A percentile compares a stretch with the other conserved stretches of the same genome.
Conservation (phyloP, 2,888 invertebrate species). For the Leuctra nigra region DNA sequence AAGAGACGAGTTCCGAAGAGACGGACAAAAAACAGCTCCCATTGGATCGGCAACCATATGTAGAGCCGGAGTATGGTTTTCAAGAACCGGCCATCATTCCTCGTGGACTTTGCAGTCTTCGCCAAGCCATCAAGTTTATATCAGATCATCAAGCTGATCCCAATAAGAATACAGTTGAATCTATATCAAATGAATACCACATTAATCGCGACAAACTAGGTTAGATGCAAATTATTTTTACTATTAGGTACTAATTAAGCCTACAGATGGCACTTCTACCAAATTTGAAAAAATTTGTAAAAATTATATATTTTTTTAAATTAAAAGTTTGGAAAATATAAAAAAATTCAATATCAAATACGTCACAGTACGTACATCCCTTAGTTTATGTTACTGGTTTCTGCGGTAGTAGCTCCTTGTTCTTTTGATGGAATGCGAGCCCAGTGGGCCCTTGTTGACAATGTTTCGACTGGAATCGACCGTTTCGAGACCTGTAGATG, state of each 20-base stretch:
- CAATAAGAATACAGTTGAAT: constrained; percentile 45
- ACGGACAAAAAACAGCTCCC: constrained; percentile 51
- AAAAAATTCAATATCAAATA: no score
- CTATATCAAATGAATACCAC: constrained; percentile 63
- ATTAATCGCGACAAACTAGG: constrained; percentile 46
- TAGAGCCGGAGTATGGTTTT: constrained; percentile 59
- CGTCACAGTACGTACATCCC: no score
- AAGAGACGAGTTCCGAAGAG: constrained; percentile 37
- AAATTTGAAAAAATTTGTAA: background rate
- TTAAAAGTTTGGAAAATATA: no score
- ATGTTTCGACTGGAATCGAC: no score
- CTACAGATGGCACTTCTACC: background rate
- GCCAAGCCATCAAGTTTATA: constrained; percentile 58
- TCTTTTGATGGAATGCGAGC: no score
- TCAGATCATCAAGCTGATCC: constrained; percentile 57
- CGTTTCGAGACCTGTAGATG: no score
- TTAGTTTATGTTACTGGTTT: no score
- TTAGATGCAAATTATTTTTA: no score
- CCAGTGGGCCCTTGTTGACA: no score
- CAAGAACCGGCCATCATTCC: constrained; percentile 55
- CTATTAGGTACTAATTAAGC: background rate
- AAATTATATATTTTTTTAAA: no score
- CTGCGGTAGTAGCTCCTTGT: no score
- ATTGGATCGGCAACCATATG: constrained; percentile 43
- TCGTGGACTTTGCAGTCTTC: constrained; percentile 58